These are phyloP conservation scores for Desmodus rotundus DNA, from an alignment of 2,113 vertebrate genomes.

Conservation along the genomic window DNA sequence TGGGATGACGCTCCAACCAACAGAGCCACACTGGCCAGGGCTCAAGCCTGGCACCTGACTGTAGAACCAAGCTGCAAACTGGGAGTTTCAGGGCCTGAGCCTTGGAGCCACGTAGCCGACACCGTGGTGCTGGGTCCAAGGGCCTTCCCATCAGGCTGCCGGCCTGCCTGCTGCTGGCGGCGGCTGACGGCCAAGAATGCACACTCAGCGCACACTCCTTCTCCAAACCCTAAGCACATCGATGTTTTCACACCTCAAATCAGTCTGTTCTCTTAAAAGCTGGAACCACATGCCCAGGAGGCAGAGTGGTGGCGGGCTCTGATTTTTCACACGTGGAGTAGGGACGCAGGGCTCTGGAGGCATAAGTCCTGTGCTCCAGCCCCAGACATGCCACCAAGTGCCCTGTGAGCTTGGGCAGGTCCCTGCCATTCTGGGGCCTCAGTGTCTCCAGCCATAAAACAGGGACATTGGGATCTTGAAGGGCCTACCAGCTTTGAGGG, in stretches of 20 bases:
- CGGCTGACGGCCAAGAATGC: slow-evolving; percentile 41
- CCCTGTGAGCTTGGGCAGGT: neutral
- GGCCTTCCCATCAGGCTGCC: neutral
- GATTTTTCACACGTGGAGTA: neutral
- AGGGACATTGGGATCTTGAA: neutral
- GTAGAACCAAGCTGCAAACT: accelerated
- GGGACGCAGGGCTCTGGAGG: neutral
- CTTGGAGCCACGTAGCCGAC: neutral
- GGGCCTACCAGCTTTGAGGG: neutral
- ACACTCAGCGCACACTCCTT: slow-evolving; percentile 44
- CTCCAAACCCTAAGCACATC: slow-evolving; percentile 13
- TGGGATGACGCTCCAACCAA: too few species aligned
- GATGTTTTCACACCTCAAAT: slow-evolving; percentile 55
- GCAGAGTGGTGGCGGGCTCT: neutral
- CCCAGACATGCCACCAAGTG: neutral
- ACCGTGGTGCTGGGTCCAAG: neutral
- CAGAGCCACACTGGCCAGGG: too few species aligned
- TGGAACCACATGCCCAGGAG: slow-evolving; percentile 47
- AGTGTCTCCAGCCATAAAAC: neutral
- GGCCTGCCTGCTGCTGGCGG: slow-evolving; percentile 25
- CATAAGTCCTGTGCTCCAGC: neutral
- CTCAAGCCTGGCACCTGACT: neutral
- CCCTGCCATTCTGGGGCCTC: neutral
- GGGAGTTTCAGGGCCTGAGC: neutral
- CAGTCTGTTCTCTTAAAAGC: slow-evolving; percentile 53